These are phyloP conservation scores for Galaxea fascicularis DNA, from an alignment of 92 coral and sea anemone species.

Conservation along the genomic window DNA sequence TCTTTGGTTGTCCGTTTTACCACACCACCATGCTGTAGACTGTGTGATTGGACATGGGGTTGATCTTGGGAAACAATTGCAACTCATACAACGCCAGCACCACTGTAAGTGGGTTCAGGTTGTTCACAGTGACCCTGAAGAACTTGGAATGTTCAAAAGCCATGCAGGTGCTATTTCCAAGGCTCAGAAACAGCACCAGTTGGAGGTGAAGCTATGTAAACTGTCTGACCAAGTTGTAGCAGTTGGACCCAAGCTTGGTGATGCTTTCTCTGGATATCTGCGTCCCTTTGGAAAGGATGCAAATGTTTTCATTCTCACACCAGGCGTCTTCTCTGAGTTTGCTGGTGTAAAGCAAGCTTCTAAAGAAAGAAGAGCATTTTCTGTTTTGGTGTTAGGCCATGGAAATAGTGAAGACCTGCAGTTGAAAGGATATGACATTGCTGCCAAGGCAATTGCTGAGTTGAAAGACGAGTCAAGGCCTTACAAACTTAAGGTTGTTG, in stretches of 20 bases:
- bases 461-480: background rate
- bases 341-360: background rate
- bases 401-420: background rate
- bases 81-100: background rate
- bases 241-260: too few species aligned
- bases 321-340: background rate
- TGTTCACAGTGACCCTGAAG: too few species aligned
- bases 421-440: background rate
- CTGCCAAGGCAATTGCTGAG: background rate
- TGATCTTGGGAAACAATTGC: too few species aligned
- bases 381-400: background rate
- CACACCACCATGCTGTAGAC: background rate
- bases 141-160: background rate
- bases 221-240: too few species aligned
- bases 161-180: background rate
- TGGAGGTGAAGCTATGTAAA: background rate
- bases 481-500: background rate
- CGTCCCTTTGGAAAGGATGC: background rate
- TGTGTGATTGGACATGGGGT: background rate
- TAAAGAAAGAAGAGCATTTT: too few species aligned
- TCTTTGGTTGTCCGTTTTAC: background rate
- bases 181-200: background rate
- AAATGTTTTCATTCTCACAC: background rate
- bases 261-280: background rate
- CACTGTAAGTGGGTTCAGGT: background rate